Evolutionary conservation across 2,113 vertebrate genomes (phyloP).

Genomic region (Tachuris rubrigastra): DNA sequence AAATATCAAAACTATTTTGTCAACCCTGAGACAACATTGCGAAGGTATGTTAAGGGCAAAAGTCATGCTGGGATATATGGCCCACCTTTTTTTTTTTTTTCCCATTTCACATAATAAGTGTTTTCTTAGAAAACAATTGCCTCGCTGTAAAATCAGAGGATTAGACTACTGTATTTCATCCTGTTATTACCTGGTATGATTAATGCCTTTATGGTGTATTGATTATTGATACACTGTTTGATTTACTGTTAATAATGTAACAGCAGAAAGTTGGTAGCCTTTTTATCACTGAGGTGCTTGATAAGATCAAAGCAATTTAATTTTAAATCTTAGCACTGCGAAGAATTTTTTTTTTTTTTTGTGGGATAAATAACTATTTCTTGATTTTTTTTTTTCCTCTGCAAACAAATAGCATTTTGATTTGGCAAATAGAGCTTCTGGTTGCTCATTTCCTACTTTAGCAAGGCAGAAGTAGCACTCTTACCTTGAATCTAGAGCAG

Average conservation of each 20-base stretch:
- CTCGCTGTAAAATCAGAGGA: neutral
- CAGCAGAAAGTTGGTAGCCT: neutral
- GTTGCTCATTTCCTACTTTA: neutral
- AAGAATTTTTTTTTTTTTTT: neutral
- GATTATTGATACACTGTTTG: neutral
- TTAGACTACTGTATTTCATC: neutral
- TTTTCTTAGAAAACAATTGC: neutral
- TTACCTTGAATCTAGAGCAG: neutral
- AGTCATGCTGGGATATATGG: neutral
- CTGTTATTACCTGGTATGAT: neutral
- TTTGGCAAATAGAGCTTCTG: neutral
- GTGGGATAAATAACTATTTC: neutral
- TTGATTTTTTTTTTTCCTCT: neutral
- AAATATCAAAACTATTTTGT: constrained; percentile 25
- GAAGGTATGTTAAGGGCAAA: constrained; percentile 22
- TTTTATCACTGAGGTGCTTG: neutral
- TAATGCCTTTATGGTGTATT: neutral
- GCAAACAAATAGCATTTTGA: neutral
- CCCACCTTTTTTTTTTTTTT: neutral
- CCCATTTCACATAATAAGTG: neutral
- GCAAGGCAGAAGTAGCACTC: neutral
- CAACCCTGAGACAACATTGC: neutral
- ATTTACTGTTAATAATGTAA: neutral
- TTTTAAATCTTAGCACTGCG: neutral
- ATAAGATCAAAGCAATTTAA: neutral